phyloP scores from a whole-genome alignment of 2,797 vertebrate genomes.

The Petrocephalus sullivani region DNA sequence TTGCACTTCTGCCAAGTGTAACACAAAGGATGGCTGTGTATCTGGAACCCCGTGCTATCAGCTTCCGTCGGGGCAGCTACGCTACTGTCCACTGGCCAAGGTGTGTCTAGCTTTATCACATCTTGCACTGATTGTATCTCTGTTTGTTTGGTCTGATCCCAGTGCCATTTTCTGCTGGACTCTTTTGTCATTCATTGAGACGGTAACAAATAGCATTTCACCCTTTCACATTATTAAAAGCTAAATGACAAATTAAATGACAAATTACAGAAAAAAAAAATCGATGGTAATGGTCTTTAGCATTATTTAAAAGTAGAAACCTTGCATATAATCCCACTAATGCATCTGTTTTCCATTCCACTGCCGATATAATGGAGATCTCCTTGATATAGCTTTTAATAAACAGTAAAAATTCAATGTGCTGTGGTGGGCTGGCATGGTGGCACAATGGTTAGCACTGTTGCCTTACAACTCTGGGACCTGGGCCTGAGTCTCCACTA shows the following conservation, averaged over 20 bases:
- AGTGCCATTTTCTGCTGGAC: background rate
- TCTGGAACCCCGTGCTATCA: conserved; percentile 48
- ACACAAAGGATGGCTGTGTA: conserved; percentile 35
- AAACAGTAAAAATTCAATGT: background rate
- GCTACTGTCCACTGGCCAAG: conserved; percentile 57
- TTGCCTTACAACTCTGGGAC: background rate
- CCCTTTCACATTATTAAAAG: background rate
- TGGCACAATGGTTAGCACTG: background rate
- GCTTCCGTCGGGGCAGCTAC: conserved; percentile 46
- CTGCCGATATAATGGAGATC: background rate
- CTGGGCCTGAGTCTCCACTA: background rate
- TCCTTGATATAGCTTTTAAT: background rate
- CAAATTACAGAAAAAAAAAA: background rate
- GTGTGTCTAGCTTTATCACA: conserved; percentile 34
- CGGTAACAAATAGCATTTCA: background rate
- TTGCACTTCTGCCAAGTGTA: conserved; percentile 26
- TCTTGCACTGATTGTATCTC: background rate
- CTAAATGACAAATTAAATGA: background rate
- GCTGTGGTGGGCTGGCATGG: background rate
- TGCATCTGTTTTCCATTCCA: background rate
- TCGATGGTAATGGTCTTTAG: background rate
- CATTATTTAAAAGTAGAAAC: background rate
- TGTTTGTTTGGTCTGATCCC: background rate
- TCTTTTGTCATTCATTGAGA: background rate
- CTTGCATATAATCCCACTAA: background rate